Percentiles rank a stretch among this genome's conserved stretches.
Evolutionary conservation across 2,113 vertebrate genomes (phyloP).

Genomic region (Theropithecus gelada): DNA sequence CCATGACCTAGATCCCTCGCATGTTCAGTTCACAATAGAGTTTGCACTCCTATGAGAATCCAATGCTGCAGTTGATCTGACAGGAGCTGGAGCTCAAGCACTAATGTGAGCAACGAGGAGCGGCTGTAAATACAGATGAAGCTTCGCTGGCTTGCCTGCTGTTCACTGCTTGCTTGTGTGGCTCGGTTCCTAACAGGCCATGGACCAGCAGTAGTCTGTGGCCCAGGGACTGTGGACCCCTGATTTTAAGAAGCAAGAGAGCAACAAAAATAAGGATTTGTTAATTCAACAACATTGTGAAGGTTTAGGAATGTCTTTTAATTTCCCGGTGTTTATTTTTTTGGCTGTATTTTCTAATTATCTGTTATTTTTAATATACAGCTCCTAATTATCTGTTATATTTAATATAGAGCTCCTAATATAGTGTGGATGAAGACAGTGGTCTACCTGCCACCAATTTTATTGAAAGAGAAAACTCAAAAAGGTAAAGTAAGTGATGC

Average conservation of each 20-base stretch:
- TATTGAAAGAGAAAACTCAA: background rate
- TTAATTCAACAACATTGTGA: background rate
- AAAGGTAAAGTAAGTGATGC: background rate
- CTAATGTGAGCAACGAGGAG: too few species aligned
- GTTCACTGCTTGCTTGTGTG: too few species aligned
- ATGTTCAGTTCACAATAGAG: too few species aligned
- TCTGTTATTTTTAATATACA: background rate
- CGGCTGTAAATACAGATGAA: too few species aligned
- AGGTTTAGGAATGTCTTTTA: background rate
- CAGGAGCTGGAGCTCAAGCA: too few species aligned
- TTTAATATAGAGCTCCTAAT: background rate
- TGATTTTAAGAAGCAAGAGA: background rate
- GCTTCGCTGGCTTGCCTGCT: too few species aligned
- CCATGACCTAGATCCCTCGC: too few species aligned
- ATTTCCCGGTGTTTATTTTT: background rate
- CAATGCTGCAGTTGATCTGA: too few species aligned
- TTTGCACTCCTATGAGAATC: too few species aligned
- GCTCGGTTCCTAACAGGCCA: too few species aligned
- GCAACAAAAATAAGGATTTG: background rate
- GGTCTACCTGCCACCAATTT: background rate
- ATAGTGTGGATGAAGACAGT: rapidly evolving
- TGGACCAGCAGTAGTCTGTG: too few species aligned
- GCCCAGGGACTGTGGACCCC: too few species aligned
- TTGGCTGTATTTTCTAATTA: background rate
- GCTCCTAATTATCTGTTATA: background rate